Evolutionary conservation across 2,113 vertebrate genomes (phyloP), one percentile per base, ranked within the genome.

Genomic region (Bambusicola thoracicus): DNA sequence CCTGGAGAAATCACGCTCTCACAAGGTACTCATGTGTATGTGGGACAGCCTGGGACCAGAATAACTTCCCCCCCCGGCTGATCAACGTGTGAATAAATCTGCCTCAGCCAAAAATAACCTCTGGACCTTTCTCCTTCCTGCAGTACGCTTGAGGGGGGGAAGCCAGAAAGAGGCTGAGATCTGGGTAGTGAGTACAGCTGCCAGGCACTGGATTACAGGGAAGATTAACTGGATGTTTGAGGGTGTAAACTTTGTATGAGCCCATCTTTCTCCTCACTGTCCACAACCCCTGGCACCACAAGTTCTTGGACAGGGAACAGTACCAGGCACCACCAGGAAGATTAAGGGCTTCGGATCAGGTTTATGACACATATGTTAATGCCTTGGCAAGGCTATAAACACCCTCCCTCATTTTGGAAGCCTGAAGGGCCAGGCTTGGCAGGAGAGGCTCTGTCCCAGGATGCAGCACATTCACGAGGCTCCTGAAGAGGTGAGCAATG

Each of bases 1-100:
- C 67, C 67, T 4, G 0, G 49, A 81, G 87, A 79, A 92, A 87
- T 86, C 85, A 68, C 92, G 61, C 78, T 48, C 3, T 1, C 72
- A 81, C 62, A 30, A 4, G 5, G 81, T 40, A 41, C 78, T 75
- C 17, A 19, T 0, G 19, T 1, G 3, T 68, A 96, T 95, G 85
- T 96, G 94, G 96, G 96, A 88, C 93, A 94, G 11, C 73, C 29
- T 58, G 65, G 79, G 92, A 94, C 92, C 85, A 90, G 94, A 95
- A 95, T 89, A 94, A 87, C 90, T 87, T 87, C 78, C 44, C 61
- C 40, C 81, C 62, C 87, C 73, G 84, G 58, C 48, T 94, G 72
- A 94, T 87, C 87, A 46, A 78, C 0, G 0, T 72, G 83, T n/a
- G 78, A 90, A 90, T 87, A 89, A 86, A 90, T 81, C 81, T 87